Evolutionary conservation across 2,888 invertebrate species (phyloP).

Genomic region (Chloroclystis v-ata): DNA sequence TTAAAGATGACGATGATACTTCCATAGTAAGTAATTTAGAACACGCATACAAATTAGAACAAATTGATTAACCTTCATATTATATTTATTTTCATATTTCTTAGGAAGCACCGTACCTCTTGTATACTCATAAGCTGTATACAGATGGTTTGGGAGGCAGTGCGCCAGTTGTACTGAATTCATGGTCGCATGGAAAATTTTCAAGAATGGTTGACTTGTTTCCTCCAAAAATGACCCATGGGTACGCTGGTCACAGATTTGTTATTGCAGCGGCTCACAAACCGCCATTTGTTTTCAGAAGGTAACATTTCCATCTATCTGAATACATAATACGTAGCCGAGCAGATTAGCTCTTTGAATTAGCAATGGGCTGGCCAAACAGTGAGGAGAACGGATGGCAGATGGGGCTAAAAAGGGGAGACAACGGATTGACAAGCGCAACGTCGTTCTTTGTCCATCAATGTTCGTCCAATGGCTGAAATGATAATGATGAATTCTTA

Average conservation of each 20-base stretch:
- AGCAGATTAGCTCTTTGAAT: too few relatives aligned
- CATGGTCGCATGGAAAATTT: slow-evolving; percentile 82
- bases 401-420: too few relatives aligned
- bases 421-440: too few relatives aligned
- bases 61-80: too few relatives aligned
- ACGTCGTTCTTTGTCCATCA: too few relatives aligned
- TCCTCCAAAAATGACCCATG: slow-evolving; percentile 81
- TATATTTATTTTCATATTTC: too few relatives aligned
- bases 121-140: slow-evolving; percentile 86
- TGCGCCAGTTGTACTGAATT: slow-evolving; percentile 81
- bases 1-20: slow-evolving; percentile 69
- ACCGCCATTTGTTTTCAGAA: slow-evolving; percentile 85
- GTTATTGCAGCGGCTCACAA: slow-evolving; percentile 83
- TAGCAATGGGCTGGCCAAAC: too few relatives aligned
- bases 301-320: slow-evolving; percentile 64
- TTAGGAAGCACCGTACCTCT: slow-evolving; percentile 83
- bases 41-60: too few relatives aligned
- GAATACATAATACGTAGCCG: too few relatives aligned
- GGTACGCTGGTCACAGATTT: slow-evolving; percentile 87
- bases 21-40: slow-evolving; percentile 60
- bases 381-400: too few relatives aligned
- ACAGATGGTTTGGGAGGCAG: slow-evolving; percentile 86
- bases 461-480: too few relatives aligned
- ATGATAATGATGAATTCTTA: too few relatives aligned
- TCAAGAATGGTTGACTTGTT: slow-evolving; percentile 82